These are phyloP conservation scores for Oscheius sp. DNA, from an alignment of 2,888 invertebrate genomes.

Conservation along the genomic window DNA sequence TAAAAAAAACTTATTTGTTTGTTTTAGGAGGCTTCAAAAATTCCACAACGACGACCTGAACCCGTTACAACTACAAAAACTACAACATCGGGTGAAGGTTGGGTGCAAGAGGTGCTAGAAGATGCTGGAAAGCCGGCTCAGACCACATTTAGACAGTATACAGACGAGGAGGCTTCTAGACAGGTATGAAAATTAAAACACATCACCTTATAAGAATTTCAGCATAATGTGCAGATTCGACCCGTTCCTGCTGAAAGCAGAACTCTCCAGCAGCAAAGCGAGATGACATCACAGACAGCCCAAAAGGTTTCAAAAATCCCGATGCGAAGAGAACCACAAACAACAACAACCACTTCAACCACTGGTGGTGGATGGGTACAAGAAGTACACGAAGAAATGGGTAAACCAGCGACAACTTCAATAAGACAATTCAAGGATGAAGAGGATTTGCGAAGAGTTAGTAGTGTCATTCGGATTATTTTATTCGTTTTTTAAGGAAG, in stretches of 20 bases:
- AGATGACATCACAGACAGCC: not conserved
- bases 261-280: not conserved
- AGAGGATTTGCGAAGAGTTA: conserved; percentile 14
- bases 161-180: conserved; percentile 22
- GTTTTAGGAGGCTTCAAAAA: conserved; percentile 2
- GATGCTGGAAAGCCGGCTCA: conserved; percentile 22
- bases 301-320: conserved; percentile 33
- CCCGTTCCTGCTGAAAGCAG: conserved; percentile 4
- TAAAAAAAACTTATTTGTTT: not conserved
- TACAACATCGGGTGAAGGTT: conserved; percentile 38
- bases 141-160: conserved; percentile 23
- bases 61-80: conserved; percentile 27
- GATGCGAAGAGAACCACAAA: conserved; percentile 15
- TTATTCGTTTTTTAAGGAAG: conserved; percentile 1
- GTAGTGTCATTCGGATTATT: not conserved
- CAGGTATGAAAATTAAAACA: conserved; percentile 35
- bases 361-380: conserved; percentile 42
- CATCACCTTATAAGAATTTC: not conserved
- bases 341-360: conserved; percentile 29
- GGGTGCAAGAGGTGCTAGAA: conserved; percentile 35
- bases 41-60: conserved; percentile 3
- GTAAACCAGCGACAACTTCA: conserved; percentile 39
- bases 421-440: conserved; percentile 34
- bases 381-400: conserved; percentile 45
- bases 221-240: conserved; percentile 20